Percentiles rank a stretch among this genome's conserved stretches.
phyloP scores from a whole-genome alignment of 2,888 invertebrate species.

The Allacma fusca region DNA sequence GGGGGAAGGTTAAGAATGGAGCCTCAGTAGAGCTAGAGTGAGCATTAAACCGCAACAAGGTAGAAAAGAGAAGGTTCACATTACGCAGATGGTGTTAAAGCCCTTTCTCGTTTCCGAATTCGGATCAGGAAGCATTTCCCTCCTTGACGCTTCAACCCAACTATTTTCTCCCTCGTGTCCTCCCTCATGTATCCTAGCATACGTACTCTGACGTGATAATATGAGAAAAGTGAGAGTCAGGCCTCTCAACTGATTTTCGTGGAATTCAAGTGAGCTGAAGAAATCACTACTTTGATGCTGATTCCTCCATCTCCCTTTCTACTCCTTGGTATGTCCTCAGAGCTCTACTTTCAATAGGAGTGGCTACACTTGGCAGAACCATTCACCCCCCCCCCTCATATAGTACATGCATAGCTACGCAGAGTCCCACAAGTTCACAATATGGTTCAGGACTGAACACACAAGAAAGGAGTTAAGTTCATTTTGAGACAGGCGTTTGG shows the following conservation, averaged over 20 bases:
- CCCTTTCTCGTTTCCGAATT: constrained; percentile 46
- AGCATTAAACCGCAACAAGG: constrained; percentile 44
- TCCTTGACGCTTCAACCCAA: neutral
- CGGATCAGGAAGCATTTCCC: constrained; percentile 46
- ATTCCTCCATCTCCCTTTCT: neutral
- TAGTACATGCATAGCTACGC: too few species aligned
- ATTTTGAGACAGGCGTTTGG: too few species aligned
- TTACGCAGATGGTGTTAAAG: constrained; percentile 47
- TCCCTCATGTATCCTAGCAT: neutral
- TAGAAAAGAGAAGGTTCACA: constrained; percentile 36
- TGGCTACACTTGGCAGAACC: too few species aligned
- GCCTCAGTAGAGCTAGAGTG: constrained; percentile 1
- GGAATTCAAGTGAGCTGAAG: constrained; percentile 9
- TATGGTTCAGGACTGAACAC: too few species aligned
- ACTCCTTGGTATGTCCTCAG: neutral
- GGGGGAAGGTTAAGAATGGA: neutral
- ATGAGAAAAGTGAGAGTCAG: neutral
- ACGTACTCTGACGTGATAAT: neutral
- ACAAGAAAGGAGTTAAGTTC: too few species aligned
- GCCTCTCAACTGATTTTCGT: neutral
- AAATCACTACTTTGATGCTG: neutral
- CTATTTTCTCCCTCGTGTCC: neutral
- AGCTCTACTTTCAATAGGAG: too few species aligned
- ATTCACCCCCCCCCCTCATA: too few species aligned
- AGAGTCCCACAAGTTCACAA: too few species aligned